Base-by-base conservation (phyloP, 2,797 vertebrate genomes). In the Lutjanus argentimaculatus region DNA sequence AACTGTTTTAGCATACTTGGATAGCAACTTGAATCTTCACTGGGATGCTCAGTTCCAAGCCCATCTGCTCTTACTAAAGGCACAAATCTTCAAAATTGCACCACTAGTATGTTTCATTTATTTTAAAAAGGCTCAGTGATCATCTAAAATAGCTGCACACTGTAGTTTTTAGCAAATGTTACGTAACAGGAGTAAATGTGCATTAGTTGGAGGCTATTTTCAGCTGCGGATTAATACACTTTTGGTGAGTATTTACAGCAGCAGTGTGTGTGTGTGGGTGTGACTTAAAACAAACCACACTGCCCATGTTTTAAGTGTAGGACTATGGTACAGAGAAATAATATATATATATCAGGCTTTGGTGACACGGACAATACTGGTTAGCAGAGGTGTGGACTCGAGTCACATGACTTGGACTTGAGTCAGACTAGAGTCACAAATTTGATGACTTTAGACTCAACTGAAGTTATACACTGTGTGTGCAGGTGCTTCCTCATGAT, bases 401-500 rank as follows among this genome's bases (percentile, higher is more conserved):
- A 36, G 30, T 4, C 30, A 36, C 6, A 36, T 36, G 30, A 36
- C 30, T 36, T 36, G 4, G 30, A 36, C 30, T 36, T 36, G 0
- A 6, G 30, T 36, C 30, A 36, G 30, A 36, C 30, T 4, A 2
- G 6, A 36, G 30, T 36, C 30, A 36, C 30, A 36, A 36, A 36
- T 36, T 36, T 36, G 30, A 36, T 36, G 2, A 36, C 30, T 36
- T 36, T 36, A 36, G 30, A 36, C 30, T 36, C 25, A 25, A 25
- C 25, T 17, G 53, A 15, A 6, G 8, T 66, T 77, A 30, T 43
- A 14, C 10, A 7, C 2, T 17, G 25, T 56, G 45, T 62, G 52
- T 16, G 13, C 72, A 76, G 62, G 71, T 69, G 57, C 83, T 83
- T 88, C 68, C 30, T 69, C 0, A 1, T 17, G 14, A 64, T 57